Percentiles rank a stretch among this genome's conserved stretches.
Conservation (phyloP, 2,888 invertebrate species). For the Xestobium rufovillosum region DNA sequence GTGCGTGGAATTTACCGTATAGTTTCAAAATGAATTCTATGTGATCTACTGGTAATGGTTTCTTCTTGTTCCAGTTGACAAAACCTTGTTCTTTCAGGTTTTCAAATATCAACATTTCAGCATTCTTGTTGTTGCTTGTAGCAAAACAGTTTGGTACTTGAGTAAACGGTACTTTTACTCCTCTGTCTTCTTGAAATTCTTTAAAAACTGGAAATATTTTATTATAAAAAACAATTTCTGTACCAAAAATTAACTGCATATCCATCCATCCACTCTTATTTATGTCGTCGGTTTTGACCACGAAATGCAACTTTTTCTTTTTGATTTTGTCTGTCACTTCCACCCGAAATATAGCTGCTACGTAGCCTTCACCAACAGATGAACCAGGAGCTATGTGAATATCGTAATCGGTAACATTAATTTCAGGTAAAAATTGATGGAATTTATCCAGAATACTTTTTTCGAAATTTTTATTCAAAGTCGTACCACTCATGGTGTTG, state of each 20-base stretch:
- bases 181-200: slow-evolving; percentile 8
- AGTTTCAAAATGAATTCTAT: slow-evolving; percentile 17
- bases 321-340: no score
- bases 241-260: slow-evolving; percentile 13
- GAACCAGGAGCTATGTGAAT: no score
- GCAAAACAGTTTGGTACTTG: slow-evolving; percentile 17
- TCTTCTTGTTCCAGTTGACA: slow-evolving; percentile 15
- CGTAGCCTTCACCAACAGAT: no score
- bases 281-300: no score
- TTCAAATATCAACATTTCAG: slow-evolving; percentile 21
- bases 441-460: no score
- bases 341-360: no score
- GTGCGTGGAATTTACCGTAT: slow-evolving; percentile 26
- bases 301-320: no score
- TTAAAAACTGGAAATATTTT: slow-evolving; percentile 15
- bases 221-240: slow-evolving; percentile 16
- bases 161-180: slow-evolving; percentile 5
- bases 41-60: slow-evolving; percentile 17
- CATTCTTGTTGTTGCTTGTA: slow-evolving; percentile 9
- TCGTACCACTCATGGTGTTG: no score
- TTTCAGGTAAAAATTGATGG: no score
- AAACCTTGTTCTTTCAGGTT: slow-evolving; percentile 20
- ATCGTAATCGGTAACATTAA: no score
- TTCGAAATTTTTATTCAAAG: no score
- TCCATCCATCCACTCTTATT: no score